Conservation (phyloP, 2,888 invertebrate species). For the Scaptomyza cyrtandrae region DNA sequence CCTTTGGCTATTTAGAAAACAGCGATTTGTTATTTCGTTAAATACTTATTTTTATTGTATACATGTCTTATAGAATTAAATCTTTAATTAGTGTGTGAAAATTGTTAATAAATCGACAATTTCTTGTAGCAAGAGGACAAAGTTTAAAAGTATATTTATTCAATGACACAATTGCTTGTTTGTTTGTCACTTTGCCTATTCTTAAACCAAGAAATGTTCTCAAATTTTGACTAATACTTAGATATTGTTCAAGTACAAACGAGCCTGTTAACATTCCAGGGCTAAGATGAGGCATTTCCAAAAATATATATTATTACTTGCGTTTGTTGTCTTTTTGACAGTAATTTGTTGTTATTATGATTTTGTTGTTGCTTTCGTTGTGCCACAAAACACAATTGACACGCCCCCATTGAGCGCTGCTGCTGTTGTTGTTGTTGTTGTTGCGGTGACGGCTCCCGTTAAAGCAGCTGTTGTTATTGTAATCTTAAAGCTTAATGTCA, state of each 20-base stretch:
- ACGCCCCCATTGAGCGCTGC: slow-evolving; percentile 20
- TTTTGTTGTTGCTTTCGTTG: slow-evolving; percentile 11
- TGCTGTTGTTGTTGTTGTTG: slow-evolving; percentile 4
- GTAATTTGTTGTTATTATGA: slow-evolving; percentile 47
- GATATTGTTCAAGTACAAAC: slow-evolving; percentile 25
- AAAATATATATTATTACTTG: slow-evolving; percentile 46
- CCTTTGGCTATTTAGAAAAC: slow-evolving; percentile 31
- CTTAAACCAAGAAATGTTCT: slow-evolving; percentile 29
- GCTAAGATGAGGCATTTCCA: slow-evolving; percentile 27
- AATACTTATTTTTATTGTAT: neutral
- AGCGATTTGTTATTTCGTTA: slow-evolving; percentile 10
- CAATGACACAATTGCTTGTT: slow-evolving; percentile 30
- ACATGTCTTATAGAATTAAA: neutral
- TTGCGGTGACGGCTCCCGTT: slow-evolving; percentile 21
- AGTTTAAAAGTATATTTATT: slow-evolving; percentile 18
- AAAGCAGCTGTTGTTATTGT: slow-evolving; percentile 41
- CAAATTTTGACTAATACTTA: slow-evolving; percentile 31
- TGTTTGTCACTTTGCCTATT: slow-evolving; percentile 13
- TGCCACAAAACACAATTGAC: slow-evolving; percentile 22
- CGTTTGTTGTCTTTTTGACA: slow-evolving; percentile 52
- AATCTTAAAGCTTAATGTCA: slow-evolving; percentile 65
- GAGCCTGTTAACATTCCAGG: slow-evolving; percentile 33
- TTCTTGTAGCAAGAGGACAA: neutral
- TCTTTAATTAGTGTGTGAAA: slow-evolving; percentile 30
- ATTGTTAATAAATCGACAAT: no score